These are phyloP conservation scores for Ophioninae sp. DNA, from an alignment of 2,888 invertebrate genomes.

Conservation along the genomic window DNA sequence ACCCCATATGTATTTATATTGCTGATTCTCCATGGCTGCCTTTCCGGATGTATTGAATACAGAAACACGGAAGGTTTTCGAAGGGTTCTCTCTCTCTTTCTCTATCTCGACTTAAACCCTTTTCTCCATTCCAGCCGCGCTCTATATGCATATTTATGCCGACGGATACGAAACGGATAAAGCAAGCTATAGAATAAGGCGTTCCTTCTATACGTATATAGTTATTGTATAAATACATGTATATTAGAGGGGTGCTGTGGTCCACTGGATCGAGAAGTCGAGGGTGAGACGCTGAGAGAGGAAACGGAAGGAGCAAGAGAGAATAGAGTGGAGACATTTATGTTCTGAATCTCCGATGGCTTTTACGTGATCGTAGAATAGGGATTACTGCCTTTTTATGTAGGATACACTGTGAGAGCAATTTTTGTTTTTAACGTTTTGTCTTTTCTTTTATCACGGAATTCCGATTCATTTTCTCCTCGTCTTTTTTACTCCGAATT, in stretches of 20 bases:
- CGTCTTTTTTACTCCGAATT: neutral
- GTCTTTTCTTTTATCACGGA: neutral
- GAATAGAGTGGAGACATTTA: slow-evolving; percentile 13
- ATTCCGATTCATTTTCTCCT: neutral
- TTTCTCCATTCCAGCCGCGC: slow-evolving; percentile 7
- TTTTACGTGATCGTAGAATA: slow-evolving; percentile 27
- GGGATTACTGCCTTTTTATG: slow-evolving; percentile 13
- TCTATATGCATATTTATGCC: slow-evolving; percentile 33
- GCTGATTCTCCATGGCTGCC: slow-evolving; percentile 18
- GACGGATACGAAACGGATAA: slow-evolving; percentile 28
- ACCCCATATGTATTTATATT: slow-evolving; percentile 28
- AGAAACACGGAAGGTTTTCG: slow-evolving; percentile 40
- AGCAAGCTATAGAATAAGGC: slow-evolving; percentile 14
- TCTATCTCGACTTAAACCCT: slow-evolving; percentile 19
- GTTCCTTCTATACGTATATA: slow-evolving; percentile 29
- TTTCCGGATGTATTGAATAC: slow-evolving; percentile 45
- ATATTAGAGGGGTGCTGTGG: slow-evolving; percentile 20
- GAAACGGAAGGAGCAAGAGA: neutral
- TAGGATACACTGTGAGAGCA: neutral
- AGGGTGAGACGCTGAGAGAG: slow-evolving; percentile 11
- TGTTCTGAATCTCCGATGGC: slow-evolving; percentile 28
- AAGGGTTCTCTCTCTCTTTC: neutral
- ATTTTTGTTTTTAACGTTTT: slow-evolving; percentile 2
- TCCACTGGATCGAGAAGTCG: slow-evolving; percentile 44
- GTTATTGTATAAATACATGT: neutral